Evolutionary conservation across 2,113 vertebrate genomes (phyloP).

Genomic region (Dasyurus viverrinus): DNA sequence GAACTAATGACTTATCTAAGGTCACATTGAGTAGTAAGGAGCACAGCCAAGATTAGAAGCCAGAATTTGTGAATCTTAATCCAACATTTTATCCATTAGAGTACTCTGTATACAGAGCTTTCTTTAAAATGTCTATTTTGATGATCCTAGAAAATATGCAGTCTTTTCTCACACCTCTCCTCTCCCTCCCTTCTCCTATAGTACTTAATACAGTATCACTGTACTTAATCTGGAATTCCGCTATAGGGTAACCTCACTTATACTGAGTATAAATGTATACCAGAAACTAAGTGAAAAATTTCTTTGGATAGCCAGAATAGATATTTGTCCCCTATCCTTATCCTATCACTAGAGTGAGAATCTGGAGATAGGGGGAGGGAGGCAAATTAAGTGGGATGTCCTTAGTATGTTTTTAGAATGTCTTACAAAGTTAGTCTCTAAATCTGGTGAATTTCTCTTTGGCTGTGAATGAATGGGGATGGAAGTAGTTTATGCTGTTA

Average conservation of each 20-base stretch:
- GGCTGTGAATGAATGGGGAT: background rate
- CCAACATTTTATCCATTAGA: background rate
- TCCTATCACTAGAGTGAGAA: background rate
- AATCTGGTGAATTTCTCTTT: background rate
- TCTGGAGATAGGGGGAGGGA: background rate
- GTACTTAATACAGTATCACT: background rate
- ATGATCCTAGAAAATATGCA: background rate
- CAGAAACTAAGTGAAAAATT: background rate
- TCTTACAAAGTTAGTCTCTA: background rate
- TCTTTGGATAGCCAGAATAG: background rate
- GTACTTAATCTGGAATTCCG: background rate
- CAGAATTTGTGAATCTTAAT: background rate
- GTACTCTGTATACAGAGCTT: background rate
- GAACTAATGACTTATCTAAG: background rate
- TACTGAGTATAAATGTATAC: background rate
- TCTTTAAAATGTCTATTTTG: background rate
- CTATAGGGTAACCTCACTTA: background rate
- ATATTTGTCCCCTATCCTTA: background rate
- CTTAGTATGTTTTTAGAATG: background rate
- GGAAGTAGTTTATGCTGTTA: background rate
- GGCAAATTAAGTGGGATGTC: background rate
- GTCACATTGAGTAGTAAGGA: background rate
- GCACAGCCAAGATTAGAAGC: background rate
- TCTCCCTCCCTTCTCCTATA: background rate
- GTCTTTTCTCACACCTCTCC: too few relatives aligned